phyloP scores from a whole-genome alignment of 2,113 vertebrate species.

The Alaudala cheleensis region DNA sequence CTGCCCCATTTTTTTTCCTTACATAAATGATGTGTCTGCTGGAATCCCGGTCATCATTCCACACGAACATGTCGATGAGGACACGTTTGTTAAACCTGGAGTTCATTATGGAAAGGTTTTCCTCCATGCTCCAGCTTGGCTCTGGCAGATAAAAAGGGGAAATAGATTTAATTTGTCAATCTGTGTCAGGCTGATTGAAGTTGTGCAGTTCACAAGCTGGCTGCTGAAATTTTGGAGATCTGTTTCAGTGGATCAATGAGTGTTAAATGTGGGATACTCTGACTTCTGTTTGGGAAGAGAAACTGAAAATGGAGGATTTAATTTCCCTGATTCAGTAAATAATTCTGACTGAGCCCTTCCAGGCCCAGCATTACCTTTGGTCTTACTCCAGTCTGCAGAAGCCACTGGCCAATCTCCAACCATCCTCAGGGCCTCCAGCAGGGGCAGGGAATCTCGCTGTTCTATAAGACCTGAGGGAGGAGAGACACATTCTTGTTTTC shows the following conservation, averaged over 20 bases:
- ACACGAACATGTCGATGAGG: constrained; percentile 91
- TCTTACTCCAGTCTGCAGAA: constrained; percentile 84
- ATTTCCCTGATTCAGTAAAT: neutral
- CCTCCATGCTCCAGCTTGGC: constrained; percentile 86
- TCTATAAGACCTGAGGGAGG: constrained; percentile 82
- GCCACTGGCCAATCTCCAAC: constrained; percentile 93
- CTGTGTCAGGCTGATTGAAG: neutral
- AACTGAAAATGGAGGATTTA: neutral
- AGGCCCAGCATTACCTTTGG: constrained; percentile 52
- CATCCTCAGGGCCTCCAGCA: constrained; percentile 80
- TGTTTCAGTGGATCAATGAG: neutral
- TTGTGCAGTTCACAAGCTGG: neutral
- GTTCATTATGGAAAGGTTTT: constrained; percentile 84
- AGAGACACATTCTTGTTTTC: neutral
- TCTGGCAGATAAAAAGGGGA: constrained; percentile 69
- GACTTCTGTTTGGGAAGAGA: neutral
- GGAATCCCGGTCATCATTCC: constrained; percentile 92
- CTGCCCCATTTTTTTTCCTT: neutral
- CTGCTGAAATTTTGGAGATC: neutral
- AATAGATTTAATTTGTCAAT: neutral
- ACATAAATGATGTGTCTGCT: constrained; percentile 91
- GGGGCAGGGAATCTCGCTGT: constrained; percentile 86
- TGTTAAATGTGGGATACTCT: neutral
- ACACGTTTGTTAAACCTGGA: constrained; percentile 87
- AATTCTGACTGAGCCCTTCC: neutral